Conservation (phyloP, 2,113 vertebrate species). For the Mesoclemmys tuberculata region DNA sequence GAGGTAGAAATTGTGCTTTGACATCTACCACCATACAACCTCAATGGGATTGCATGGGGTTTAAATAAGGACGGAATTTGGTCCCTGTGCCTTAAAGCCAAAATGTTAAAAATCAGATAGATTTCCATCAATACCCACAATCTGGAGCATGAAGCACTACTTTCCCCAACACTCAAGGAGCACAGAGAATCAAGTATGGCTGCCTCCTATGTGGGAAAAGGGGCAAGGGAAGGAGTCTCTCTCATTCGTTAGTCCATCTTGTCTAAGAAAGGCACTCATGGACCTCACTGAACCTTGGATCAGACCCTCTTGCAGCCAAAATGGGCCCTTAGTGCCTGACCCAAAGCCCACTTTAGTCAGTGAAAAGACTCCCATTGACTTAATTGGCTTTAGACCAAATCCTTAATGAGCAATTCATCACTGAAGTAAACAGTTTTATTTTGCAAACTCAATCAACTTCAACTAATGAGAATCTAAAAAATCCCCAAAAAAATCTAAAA, state of each 20-base stretch:
- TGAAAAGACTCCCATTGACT: background rate
- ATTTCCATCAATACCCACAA: background rate
- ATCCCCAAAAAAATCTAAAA: too few relatives aligned
- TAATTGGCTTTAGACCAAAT: background rate
- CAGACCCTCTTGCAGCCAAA: background rate
- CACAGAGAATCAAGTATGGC: accelerated
- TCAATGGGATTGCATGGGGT: background rate
- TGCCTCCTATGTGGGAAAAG: accelerated
- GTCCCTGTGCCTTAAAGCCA: background rate
- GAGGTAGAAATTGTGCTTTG: background rate
- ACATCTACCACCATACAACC: background rate
- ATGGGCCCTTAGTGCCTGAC: background rate
- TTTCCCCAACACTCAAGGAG: background rate
- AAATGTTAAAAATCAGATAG: background rate
- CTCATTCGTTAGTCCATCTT: background rate
- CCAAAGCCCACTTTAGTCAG: background rate
- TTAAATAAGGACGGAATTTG: background rate
- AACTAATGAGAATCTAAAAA: background rate
- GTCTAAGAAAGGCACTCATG: background rate
- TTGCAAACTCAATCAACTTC: background rate
- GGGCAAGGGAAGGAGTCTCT: background rate
- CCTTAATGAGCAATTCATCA: background rate
- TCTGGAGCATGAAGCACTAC: background rate
- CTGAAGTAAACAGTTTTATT: background rate
- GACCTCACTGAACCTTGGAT: background rate